Percentiles rank a stretch among this genome's conserved stretches.
phyloP scores from a whole-genome alignment of 2,113 vertebrate species.

The Penelope pileata region DNA sequence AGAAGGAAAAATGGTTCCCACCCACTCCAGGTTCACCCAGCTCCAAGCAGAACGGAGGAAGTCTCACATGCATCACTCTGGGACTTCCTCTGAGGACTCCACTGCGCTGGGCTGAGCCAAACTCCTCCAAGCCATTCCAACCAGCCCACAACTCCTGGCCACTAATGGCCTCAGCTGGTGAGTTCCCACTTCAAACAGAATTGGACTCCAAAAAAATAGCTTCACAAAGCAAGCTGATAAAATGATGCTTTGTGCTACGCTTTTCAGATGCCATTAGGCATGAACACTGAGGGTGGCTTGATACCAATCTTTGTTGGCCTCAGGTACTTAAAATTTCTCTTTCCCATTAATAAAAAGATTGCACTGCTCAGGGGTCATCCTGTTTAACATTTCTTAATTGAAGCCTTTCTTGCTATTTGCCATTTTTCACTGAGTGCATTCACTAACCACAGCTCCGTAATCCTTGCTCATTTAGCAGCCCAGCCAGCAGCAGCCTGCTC shows the following conservation, averaged over 20 bases:
- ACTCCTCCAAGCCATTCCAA: neutral
- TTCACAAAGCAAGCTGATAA: neutral
- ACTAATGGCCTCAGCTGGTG: neutral
- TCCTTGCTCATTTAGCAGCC: neutral
- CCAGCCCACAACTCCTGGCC: neutral
- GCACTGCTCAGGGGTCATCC: neutral
- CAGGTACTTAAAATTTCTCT: neutral
- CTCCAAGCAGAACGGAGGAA: neutral
- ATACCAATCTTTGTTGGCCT: neutral
- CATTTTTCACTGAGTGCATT: neutral
- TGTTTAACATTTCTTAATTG: neutral
- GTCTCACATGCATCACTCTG: accelerated
- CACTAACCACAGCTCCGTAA: neutral
- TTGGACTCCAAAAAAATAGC: neutral
- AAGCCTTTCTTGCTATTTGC: neutral
- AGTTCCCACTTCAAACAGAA: neutral
- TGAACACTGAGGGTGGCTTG: neutral
- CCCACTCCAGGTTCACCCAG: neutral
- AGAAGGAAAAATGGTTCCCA: neutral
- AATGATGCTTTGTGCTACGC: neutral
- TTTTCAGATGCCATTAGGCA: neutral
- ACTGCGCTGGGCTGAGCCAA: neutral
- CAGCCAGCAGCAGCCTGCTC: neutral
- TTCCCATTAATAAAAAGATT: neutral
- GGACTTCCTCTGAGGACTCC: neutral